These are phyloP conservation scores for Elymnias hypermnestra DNA, from an alignment of 1,140 invertebrate species.

Conservation along the genomic window DNA sequence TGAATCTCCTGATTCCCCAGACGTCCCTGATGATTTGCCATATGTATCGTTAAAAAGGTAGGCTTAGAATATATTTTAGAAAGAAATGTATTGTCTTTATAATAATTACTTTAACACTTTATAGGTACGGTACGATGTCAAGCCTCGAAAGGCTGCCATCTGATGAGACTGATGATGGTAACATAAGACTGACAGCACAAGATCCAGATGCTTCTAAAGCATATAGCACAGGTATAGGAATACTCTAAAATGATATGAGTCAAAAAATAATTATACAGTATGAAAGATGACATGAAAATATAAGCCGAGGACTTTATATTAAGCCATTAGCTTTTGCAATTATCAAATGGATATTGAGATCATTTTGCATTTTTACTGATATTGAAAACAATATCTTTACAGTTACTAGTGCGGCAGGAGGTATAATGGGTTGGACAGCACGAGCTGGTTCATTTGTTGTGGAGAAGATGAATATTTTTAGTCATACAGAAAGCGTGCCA, in stretches of 20 bases:
- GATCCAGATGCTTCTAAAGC: constrained; percentile 49
- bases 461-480: constrained; percentile 83
- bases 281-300: no score
- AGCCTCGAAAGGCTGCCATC: constrained; percentile 82
- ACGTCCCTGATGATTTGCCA: constrained; percentile 62
- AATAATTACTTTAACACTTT: constrained; percentile 19
- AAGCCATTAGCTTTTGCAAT: no score
- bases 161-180: constrained; percentile 77
- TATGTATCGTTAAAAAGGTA: constrained; percentile 68
- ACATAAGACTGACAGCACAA: constrained; percentile 56
- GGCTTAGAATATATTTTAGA: constrained; percentile 15
- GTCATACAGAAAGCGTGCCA: constrained; percentile 64
- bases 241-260: no score
- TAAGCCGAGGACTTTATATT: no score
- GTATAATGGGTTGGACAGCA: constrained; percentile 83
- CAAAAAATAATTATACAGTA: no score
- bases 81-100: no score
- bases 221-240: constrained; percentile 44
- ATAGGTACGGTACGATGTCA: constrained; percentile 85
- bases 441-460: constrained; percentile 86
- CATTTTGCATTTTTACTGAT: no score
- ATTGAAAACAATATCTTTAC: no score
- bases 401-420: constrained; percentile 55
- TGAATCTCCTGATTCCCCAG: constrained; percentile 68
- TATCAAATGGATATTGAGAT: no score